These are phyloP conservation scores for Eretmochelys imbricata DNA, from an alignment of 2,113 vertebrate genomes.

Conservation along the genomic window DNA sequence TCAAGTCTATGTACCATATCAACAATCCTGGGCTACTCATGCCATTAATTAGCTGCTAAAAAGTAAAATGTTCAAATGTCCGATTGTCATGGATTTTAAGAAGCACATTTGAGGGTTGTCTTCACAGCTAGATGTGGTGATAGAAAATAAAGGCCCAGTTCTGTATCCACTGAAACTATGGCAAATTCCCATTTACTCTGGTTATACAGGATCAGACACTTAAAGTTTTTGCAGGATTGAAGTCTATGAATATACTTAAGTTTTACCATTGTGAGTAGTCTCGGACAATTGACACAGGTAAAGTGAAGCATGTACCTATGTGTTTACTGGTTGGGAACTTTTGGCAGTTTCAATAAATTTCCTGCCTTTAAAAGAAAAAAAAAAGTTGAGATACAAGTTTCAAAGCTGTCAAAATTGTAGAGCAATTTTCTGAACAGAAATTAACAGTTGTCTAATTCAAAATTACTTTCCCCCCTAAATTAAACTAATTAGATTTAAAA, in stretches of 20 bases:
- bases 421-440: no score
- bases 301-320: no score
- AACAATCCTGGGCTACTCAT: background rate
- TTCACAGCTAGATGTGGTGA: no score
- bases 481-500: no score
- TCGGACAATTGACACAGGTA: no score
- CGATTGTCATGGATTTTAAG: background rate
- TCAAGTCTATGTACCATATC: background rate
- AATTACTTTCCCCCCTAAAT: no score
- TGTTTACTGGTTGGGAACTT: background rate
- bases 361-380: no score
- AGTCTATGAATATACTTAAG: background rate
- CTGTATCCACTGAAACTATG: background rate
- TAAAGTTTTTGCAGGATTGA: background rate
- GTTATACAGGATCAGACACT: background rate
- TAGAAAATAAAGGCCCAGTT: no score
- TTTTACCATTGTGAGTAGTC: no score
- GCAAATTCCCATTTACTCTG: background rate
- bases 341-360: no score
- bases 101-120: background rate
- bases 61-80: background rate
- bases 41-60: background rate
- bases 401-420: background rate
- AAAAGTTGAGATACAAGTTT: background rate
- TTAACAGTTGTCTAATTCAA: background rate